phyloP scores from a whole-genome alignment of 2,113 vertebrate genomes.

The Channa argus region DNA sequence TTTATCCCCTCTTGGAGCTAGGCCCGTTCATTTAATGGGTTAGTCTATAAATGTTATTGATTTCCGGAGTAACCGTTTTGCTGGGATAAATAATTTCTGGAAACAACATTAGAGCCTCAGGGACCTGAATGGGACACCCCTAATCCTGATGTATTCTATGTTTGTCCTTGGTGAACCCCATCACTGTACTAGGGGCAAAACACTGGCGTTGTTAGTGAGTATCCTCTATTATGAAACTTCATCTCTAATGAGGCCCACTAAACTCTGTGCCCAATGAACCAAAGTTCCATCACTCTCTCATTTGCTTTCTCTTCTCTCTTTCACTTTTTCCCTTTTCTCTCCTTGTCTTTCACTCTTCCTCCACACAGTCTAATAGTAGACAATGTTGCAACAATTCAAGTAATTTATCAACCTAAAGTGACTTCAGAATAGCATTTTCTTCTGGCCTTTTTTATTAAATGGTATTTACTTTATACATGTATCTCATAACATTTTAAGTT shows the following conservation, averaged over 20 bases:
- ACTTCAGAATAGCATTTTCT: neutral
- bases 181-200: slow-evolving; percentile 45
- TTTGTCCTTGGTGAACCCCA: slow-evolving; percentile 27
- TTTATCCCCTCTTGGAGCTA: slow-evolving; percentile 11
- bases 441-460: neutral
- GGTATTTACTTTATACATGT: neutral
- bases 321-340: neutral
- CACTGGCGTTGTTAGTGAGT: slow-evolving; percentile 50
- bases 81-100: slow-evolving; percentile 26
- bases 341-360: neutral
- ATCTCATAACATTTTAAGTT: neutral
- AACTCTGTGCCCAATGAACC: slow-evolving; percentile 60
- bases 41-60: slow-evolving; percentile 49
- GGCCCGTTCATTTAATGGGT: slow-evolving; percentile 23
- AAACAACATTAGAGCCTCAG: slow-evolving; percentile 29
- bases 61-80: slow-evolving; percentile 30
- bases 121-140: slow-evolving; percentile 32
- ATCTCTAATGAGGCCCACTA: slow-evolving; percentile 70
- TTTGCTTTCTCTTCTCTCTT: slow-evolving; percentile 31
- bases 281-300: slow-evolving; percentile 32
- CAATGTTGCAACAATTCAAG: neutral
- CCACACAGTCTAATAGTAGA: neutral
- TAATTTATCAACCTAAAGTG: neutral
- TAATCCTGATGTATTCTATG: slow-evolving; percentile 41
- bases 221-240: slow-evolving; percentile 65